phyloP scores from a whole-genome alignment of 2,113 vertebrate species.

The Microcebus jonahi region DNA sequence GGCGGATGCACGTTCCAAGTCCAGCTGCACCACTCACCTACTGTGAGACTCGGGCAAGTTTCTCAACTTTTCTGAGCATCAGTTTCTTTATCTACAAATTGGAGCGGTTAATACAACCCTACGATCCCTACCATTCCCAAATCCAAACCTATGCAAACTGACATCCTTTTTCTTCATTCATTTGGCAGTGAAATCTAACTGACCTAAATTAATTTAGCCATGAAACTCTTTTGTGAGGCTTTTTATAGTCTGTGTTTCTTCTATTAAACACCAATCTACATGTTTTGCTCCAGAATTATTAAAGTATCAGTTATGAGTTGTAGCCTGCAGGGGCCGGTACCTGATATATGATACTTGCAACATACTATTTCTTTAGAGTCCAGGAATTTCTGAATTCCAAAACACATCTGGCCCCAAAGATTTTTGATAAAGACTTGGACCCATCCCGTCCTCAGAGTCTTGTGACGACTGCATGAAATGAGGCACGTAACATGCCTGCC shows the following conservation, averaged over 20 bases:
- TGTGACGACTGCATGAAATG: not conserved
- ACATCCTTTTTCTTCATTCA: not conserved
- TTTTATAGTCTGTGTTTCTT: not conserved
- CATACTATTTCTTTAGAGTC: not conserved
- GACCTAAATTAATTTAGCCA: not conserved
- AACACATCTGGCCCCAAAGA: not conserved
- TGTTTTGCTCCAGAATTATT: not conserved
- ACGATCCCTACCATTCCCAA: not conserved
- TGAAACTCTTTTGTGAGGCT: not conserved
- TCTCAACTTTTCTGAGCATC: not conserved
- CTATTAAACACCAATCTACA: not conserved
- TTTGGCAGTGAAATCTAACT: not conserved
- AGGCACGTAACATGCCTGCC: not conserved
- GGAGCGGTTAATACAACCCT: not conserved
- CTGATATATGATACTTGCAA: not conserved
- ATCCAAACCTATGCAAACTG: not conserved
- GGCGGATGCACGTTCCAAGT: accelerated
- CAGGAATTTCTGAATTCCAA: not conserved
- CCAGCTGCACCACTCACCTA: not conserved
- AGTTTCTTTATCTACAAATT: not conserved
- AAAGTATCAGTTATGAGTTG: not conserved
- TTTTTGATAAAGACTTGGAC: not conserved
- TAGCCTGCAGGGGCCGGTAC: not conserved
- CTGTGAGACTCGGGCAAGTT: not conserved
- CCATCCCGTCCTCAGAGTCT: accelerated